Evolutionary conservation across 2,797 vertebrate genomes (phyloP).

Genomic region (Bradypus variegatus): DNA sequence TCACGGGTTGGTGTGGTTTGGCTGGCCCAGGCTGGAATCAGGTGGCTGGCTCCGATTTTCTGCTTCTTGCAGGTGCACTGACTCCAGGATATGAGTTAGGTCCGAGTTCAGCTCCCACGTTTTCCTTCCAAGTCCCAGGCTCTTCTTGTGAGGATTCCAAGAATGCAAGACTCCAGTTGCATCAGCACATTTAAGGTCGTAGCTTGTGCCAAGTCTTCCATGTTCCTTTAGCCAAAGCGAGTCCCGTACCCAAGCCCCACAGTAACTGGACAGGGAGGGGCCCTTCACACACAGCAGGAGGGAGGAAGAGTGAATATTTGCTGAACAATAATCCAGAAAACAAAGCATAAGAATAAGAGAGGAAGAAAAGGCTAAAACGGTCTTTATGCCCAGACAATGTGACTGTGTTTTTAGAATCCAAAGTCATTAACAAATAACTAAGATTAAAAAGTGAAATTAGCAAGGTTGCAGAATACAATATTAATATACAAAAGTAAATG

Average conservation of each 20-base stretch:
- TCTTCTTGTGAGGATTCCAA: neutral
- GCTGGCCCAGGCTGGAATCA: neutral
- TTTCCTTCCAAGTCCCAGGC: neutral
- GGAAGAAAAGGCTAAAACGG: neutral
- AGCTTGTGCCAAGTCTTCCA: too few relatives aligned
- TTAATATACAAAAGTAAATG: neutral
- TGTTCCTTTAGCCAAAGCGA: neutral
- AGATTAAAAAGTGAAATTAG: neutral
- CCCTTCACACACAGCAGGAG: neutral
- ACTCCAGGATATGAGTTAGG: neutral
- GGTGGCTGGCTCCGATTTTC: neutral
- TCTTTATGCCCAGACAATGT: neutral
- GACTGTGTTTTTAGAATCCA: neutral
- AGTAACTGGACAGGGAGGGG: neutral
- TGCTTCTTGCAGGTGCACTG: neutral
- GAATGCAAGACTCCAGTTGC: neutral
- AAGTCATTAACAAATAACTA: neutral
- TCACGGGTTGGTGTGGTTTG: neutral
- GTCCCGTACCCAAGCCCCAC: too few relatives aligned
- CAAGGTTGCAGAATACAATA: neutral
- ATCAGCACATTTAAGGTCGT: rapidly evolving
- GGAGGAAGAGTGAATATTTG: neutral
- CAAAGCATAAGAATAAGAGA: neutral
- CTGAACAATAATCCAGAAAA: neutral
- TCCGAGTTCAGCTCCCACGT: neutral